Evolutionary conservation across 2,888 invertebrate species (phyloP), one percentile per base, ranked within the genome.

Genomic region (Helleia helle): DNA sequence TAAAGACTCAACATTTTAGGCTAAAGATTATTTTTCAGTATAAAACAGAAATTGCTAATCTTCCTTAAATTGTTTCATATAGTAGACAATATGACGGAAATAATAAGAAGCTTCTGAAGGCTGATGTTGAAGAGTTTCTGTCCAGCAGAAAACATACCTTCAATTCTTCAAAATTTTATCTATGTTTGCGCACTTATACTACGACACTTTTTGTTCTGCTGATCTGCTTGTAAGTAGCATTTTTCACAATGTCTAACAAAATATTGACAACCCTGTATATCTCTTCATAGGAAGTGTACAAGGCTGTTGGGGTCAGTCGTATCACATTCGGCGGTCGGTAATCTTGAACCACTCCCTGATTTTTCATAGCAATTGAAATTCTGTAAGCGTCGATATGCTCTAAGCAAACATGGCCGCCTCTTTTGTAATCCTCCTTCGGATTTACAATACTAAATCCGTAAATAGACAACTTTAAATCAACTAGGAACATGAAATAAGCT

Each of bases 361-460:
- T 40, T 46, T 71, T 80, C 46, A 81, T 46, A 0, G 64, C 68
- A 37, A 71, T 47, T 28, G 73, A 71, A 29, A 80, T 73, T 41
- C 74, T 66, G 9, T 75, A 75, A 0, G 58, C 76, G 13, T 80
- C 77, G 1, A 63, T 65, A 28, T 81, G 80, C 24, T 72, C 68
- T 6, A 71, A 53, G 26, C 76, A 74, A 0, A 80, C 65, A 34
- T 81, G 81, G 0, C 81, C 80, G 0, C 80, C 79, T 38, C 80
- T 60, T 27, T 50, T 62, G 1, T 43, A 44, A 31, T 80, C 71
- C 1, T 75, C 72, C 36, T 56, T 60, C 2, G 56, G 48, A 41
- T 73, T 79, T 0, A 77, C 80, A 25, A 81, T 55, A 8, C 48
- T 43, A 49, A 80, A 80, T 0, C 74, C 76, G 25, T 65, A 62